These are phyloP conservation scores for Ochotona princeps DNA, from an alignment of 2,113 vertebrate genomes.

Conservation along the genomic window DNA sequence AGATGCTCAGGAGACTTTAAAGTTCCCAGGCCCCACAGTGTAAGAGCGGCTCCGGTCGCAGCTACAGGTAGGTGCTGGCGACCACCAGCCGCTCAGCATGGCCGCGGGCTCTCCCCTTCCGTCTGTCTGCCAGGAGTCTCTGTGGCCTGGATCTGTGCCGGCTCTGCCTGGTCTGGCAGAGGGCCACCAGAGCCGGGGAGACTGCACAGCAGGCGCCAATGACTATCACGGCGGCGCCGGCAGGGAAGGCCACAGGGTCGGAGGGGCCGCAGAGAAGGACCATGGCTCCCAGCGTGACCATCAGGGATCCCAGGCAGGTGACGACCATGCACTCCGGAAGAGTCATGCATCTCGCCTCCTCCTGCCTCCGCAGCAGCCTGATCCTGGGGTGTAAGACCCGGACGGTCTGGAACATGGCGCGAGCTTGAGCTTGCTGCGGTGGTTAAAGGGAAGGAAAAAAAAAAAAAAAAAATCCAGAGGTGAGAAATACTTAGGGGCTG, in stretches of 20 bases:
- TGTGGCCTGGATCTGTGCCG: accelerated
- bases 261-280: accelerated
- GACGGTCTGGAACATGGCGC: accelerated
- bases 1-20: neutral
- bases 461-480: neutral
- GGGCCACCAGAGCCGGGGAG: accelerated
- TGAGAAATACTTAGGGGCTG: neutral
- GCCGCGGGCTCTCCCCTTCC: accelerated
- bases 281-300: neutral
- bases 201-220: accelerated
- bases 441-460: neutral
- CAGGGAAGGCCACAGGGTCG: accelerated
- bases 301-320: neutral
- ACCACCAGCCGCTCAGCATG: neutral
- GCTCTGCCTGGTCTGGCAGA: neutral
- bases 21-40: too few species aligned
- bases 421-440: neutral
- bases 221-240: neutral
- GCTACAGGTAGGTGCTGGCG: neutral
- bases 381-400: accelerated
- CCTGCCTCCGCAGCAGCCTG: too few species aligned
- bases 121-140: neutral
- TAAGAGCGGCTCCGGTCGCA: neutral
- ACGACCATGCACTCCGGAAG: accelerated
- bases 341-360: neutral